Conservation (phyloP, 2,888 invertebrate genomes). For the Synanthedon andrenaeformis region DNA sequence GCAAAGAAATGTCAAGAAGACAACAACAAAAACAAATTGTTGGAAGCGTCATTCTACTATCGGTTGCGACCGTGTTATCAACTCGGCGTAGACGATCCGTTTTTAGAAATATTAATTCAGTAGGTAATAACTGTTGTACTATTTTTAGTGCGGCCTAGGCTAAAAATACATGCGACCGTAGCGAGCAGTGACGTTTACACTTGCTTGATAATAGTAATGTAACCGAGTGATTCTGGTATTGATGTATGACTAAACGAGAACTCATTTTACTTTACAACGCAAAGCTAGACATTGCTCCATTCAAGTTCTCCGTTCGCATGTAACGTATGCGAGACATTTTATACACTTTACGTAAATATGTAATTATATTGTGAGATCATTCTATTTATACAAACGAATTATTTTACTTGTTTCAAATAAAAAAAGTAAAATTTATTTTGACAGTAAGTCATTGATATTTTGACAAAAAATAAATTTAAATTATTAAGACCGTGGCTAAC, state of each 20-base stretch:
- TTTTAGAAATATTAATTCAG: conserved; percentile 72
- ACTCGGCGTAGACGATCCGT: conserved; percentile 58
- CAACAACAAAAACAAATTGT: conserved; percentile 39
- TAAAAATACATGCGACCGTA: conserved; percentile 55
- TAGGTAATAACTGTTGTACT: conserved; percentile 58
- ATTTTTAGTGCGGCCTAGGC: conserved; percentile 68
- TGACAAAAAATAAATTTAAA: no score
- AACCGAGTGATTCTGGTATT: conserved; percentile 13
- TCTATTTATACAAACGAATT: no score
- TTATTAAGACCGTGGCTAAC: no score
- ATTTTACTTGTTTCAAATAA: no score
- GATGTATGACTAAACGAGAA: background rate
- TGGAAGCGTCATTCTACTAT: conserved; percentile 47
- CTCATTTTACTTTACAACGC: background rate
- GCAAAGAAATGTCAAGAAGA: conserved; percentile 21
- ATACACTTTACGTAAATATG: no score
- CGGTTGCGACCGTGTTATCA: conserved; percentile 59
- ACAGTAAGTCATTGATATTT: no score
- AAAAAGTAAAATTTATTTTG: no score
- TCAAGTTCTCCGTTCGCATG: no score
- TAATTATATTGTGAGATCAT: no score
- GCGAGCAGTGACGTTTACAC: conserved; percentile 52
- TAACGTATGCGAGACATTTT: no score
- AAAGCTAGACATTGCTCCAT: no score
- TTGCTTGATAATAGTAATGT: conserved; percentile 65